Conservation (phyloP, 1,140 invertebrate genomes). For the Diprion similis region DNA sequence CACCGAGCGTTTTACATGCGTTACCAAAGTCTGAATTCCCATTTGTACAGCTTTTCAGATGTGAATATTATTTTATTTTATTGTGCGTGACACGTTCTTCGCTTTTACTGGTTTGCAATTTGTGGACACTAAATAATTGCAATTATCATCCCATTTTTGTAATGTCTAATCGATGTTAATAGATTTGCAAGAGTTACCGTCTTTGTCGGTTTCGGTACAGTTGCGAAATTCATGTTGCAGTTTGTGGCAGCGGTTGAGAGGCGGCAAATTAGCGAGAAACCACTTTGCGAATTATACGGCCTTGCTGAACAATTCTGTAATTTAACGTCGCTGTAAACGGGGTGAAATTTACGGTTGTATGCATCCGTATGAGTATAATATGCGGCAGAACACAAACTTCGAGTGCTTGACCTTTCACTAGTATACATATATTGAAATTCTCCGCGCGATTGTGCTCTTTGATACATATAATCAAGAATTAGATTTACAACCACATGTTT, state of each 20-base stretch:
- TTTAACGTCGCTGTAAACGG: not conserved
- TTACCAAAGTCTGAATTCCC: not conserved
- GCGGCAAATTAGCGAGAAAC: conserved; percentile 22
- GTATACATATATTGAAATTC: no score
- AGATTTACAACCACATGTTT: no score
- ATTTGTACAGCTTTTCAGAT: not conserved
- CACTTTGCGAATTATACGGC: conserved; percentile 23
- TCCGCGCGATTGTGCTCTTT: no score
- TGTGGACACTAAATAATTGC: no score
- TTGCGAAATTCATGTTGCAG: not conserved
- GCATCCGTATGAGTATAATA: conserved; percentile 11
- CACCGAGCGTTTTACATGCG: no score
- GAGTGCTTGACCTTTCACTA: no score
- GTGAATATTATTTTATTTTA: not conserved
- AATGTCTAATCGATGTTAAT: no score
- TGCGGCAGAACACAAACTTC: not conserved
- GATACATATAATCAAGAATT: no score
- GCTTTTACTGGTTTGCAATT: no score
- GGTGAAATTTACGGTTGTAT: not conserved
- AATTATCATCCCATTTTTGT: no score
- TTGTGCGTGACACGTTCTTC: no score
- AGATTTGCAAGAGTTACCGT: not conserved
- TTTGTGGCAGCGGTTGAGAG: conserved; percentile 9
- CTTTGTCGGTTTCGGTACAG: not conserved
- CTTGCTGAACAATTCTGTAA: not conserved